Evolutionary conservation across 2,888 invertebrate species (phyloP), one percentile per base, ranked within the genome.

Genomic region (Anarsia innoxiella): DNA sequence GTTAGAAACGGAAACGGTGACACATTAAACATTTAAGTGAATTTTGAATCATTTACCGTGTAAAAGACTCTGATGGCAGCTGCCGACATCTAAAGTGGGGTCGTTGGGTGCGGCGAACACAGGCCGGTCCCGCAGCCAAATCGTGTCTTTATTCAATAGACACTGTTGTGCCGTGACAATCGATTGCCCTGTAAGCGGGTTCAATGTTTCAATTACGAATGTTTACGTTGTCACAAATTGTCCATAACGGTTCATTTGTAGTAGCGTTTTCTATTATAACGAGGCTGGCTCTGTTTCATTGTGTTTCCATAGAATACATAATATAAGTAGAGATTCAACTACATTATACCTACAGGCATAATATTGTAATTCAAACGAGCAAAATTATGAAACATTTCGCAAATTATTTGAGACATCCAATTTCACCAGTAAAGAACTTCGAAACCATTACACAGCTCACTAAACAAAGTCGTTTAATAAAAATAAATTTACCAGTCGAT

Each of bases 131-230:
- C 83, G 66, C 36, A 84, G 60, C 83, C 83, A 84, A 55, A 84
- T 82, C 44, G 83, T 83, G 57, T 84, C 83, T 66, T 84, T 84
- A 72, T 84, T 83, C 66, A 84, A 72, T 62, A 84, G 59, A 60
- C 83, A 83, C 55, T 82, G 83, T 53, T 83, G 83, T 36, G 83
- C 83, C 46, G 82, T 82, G 44, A 82, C 80, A 66, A 83, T 82
- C 55, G 83, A 75, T 64, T 83, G 83, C 70, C 83, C 83, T 83
- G 71, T 59, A 79, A 77, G 59, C 46, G 55, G 51, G 59, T 65
- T 59, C 61, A 65, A 73, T 62, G 65, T 70, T 63, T 74, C 70
- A 72, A 75, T 75, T 67, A 65, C 58, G 40, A 37, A 32, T 43
- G 32, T 43, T 42, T 42, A 42, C 26, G 36, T 14, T 40, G 23